Percentiles rank a stretch among this genome's conserved stretches.
phyloP scores from a whole-genome alignment of 2,797 vertebrate genomes.

The Acomys russatus region DNA sequence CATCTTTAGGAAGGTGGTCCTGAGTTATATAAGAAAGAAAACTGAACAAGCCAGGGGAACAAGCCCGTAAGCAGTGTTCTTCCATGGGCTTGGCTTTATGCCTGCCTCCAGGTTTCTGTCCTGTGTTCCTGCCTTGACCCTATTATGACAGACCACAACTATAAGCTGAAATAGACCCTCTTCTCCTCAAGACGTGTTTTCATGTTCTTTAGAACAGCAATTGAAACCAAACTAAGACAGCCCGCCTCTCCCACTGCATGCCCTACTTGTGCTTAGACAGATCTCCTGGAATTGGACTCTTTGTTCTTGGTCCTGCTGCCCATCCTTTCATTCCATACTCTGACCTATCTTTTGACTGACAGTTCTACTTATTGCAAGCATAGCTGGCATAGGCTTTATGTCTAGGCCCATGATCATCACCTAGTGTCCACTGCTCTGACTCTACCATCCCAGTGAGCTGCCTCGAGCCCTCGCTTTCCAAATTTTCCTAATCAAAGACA shows the following conservation, averaged over 20 bases:
- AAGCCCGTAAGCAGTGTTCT: not conserved
- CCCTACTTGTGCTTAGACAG: not conserved
- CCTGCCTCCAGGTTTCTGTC: not conserved
- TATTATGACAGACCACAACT: not conserved
- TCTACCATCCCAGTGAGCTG: not conserved
- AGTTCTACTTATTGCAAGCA: not conserved
- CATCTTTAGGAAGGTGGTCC: not conserved
- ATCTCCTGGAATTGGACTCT: not conserved
- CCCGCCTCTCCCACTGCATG: not conserved
- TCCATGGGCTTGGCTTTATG: not conserved
- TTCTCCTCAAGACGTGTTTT: not conserved
- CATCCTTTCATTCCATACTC: not conserved
- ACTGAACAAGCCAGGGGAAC: not conserved
- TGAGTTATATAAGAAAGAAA: not conserved
- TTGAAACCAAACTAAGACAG: not conserved
- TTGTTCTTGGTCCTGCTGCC: not conserved
- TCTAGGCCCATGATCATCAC: not conserved
- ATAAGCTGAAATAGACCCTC: not conserved
- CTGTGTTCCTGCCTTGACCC: not conserved
- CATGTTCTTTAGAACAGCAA: not conserved
- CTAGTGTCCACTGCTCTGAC: not conserved
- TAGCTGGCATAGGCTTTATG: not conserved
- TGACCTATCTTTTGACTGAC: not conserved
- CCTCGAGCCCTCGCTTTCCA: not conserved
- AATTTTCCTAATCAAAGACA: constrained; percentile 18